These are phyloP conservation scores for Brachionus rotundiformis DNA, from an alignment of 1,140 invertebrate genomes.

Conservation along the genomic window DNA sequence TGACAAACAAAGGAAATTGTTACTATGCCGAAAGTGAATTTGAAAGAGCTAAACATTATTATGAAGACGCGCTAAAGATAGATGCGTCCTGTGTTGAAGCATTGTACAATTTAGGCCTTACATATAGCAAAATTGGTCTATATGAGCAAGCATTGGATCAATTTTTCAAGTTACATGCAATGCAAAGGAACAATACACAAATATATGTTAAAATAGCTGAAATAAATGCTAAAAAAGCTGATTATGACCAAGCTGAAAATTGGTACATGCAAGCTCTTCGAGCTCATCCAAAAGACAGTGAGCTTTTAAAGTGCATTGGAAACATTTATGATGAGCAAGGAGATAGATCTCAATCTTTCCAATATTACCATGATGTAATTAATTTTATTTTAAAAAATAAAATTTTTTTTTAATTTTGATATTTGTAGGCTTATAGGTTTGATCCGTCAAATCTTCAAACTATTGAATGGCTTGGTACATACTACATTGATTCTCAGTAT, in stretches of 20 bases:
- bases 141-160: conserved; percentile 76
- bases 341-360: conserved; percentile 87
- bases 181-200: conserved; percentile 77
- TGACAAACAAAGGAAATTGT: conserved; percentile 86
- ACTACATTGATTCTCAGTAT: conserved; percentile 84
- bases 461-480: conserved; percentile 82
- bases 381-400: too few species aligned
- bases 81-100: conserved; percentile 84
- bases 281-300: conserved; percentile 79
- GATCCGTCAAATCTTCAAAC: conserved; percentile 85
- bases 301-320: conserved; percentile 78
- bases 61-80: conserved; percentile 76
- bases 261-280: conserved; percentile 81
- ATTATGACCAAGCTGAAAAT: conserved; percentile 50
- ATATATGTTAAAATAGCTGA: conserved; percentile 83
- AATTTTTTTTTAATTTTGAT: conserved; percentile 53
- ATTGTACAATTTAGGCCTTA: conserved; percentile 79
- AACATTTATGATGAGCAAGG: conserved; percentile 80
- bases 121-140: conserved; percentile 69
- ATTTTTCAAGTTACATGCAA: conserved; percentile 79
- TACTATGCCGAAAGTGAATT: conserved; percentile 73
- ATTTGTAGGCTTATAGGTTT: conserved; percentile 77
- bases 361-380: conserved; percentile 82
- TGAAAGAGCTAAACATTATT: conserved; percentile 75
- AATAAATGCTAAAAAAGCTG: conserved; percentile 66